A percentile compares a stretch with the other conserved stretches of the same genome.
Evolutionary conservation across 2,113 vertebrate genomes (phyloP).

Genomic region (Gobius niger): DNA sequence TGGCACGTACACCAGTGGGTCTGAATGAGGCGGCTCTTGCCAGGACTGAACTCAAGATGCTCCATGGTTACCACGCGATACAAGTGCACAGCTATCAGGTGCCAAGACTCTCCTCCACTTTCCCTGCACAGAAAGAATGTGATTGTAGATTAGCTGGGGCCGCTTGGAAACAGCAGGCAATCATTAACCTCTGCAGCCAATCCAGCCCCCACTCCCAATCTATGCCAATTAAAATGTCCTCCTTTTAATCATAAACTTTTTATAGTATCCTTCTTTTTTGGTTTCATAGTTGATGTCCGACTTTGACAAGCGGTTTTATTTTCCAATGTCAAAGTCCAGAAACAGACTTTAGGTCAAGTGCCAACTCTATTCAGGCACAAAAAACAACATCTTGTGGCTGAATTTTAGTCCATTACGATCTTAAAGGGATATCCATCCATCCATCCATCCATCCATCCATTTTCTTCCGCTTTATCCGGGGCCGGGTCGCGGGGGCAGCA

Average conservation of each 20-base stretch:
- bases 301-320: not conserved
- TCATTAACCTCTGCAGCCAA: conserved; percentile 62
- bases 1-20: conserved; percentile 12
- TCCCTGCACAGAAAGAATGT: conserved; percentile 44
- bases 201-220: conserved; percentile 14
- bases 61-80: conserved; percentile 3
- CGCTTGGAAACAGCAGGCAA: conserved; percentile 40
- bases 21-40: conserved; percentile 6
- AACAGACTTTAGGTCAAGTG: not conserved
- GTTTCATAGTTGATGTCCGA: no score
- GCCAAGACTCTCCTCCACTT: conserved; percentile 36
- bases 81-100: conserved; percentile 10
- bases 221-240: not conserved
- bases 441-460: no score
- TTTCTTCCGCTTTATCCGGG: no score
- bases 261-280: not conserved
- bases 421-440: no score
- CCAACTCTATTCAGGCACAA: no score
- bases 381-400: no score
- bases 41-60: conserved; percentile 5
- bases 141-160: conserved; percentile 55
- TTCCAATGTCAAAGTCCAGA: not conserved
- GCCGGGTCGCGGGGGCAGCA: no score
- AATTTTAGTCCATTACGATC: no score
- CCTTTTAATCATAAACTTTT: not conserved